Conservation (phyloP, 2,797 vertebrate genomes). For the Acridotheres tristis region DNA sequence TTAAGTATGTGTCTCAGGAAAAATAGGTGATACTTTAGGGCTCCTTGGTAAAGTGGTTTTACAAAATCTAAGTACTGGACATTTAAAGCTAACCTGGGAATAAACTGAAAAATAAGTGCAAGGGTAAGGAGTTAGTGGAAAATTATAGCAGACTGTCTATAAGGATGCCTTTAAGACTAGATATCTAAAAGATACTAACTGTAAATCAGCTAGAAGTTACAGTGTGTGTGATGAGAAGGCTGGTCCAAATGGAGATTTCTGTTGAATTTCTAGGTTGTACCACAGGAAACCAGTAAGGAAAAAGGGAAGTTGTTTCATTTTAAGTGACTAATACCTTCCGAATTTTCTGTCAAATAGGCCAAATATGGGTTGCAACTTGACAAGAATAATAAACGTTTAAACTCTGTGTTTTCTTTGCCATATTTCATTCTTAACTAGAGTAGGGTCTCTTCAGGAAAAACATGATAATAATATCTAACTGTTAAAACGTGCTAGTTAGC, state of each 20-base stretch:
- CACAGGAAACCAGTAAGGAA: neutral
- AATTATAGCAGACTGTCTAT: neutral
- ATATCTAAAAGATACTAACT: neutral
- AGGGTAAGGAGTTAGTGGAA: neutral
- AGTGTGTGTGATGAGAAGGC: neutral
- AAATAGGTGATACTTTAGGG: neutral
- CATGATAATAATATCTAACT: neutral
- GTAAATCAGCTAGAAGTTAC: neutral
- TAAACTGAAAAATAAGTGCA: neutral
- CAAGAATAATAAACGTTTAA: neutral
- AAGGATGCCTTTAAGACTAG: neutral
- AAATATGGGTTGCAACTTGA: neutral
- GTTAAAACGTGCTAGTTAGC: neutral
- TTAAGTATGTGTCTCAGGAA: neutral
- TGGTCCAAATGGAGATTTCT: neutral
- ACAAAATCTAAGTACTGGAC: neutral
- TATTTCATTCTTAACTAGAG: neutral
- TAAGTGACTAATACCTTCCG: neutral
- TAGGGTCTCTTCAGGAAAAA: neutral
- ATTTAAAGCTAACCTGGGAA: neutral
- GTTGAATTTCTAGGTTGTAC: neutral
- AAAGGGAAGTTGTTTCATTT: neutral
- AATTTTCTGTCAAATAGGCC: neutral
- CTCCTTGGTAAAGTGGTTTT: neutral
- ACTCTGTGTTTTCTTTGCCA: neutral